These are phyloP conservation scores for Tholera decimalis DNA, from an alignment of 2,888 invertebrate species.

Conservation along the genomic window DNA sequence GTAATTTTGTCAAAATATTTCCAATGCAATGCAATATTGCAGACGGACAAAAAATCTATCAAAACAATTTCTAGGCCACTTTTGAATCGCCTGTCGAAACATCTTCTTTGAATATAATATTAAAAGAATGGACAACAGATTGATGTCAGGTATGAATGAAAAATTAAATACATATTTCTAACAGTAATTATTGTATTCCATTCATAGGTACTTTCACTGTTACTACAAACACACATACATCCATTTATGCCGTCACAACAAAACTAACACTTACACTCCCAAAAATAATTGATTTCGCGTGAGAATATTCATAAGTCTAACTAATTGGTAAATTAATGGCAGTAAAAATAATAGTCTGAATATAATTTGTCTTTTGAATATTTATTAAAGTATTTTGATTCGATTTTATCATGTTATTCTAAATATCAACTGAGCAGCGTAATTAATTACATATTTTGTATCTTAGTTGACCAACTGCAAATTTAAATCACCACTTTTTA, in stretches of 20 bases:
- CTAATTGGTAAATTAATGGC: conserved; percentile 37
- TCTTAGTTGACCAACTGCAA: not conserved
- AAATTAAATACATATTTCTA: conserved; percentile 12
- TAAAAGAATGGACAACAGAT: not conserved
- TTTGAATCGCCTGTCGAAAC: conserved; percentile 10
- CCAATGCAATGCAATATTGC: not conserved
- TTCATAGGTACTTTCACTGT: conserved; percentile 43
- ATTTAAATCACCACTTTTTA: not conserved
- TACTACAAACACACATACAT: conserved; percentile 20
- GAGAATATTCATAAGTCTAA: conserved; percentile 41
- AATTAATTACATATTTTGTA: too few species aligned
- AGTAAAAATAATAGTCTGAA: conserved; percentile 26
- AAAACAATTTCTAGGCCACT: conserved; percentile 2
- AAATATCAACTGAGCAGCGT: not conserved
- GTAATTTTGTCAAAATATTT: conserved; percentile 32
- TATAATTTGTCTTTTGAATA: conserved; percentile 25
- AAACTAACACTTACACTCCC: conserved; percentile 29
- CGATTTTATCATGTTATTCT: not conserved
- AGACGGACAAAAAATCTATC: conserved; percentile 35
- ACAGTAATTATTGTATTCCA: conserved; percentile 6
- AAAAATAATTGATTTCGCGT: conserved; percentile 43
- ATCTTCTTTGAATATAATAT: not conserved
- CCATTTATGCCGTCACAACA: conserved; percentile 17
- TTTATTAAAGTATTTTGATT: conserved; percentile 2
- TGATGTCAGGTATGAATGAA: conserved; percentile 1